A percentile compares a stretch with the other conserved stretches of the same genome.
Evolutionary conservation across 2,888 invertebrate species (phyloP).

Genomic region (Digitonthophagus gazella): DNA sequence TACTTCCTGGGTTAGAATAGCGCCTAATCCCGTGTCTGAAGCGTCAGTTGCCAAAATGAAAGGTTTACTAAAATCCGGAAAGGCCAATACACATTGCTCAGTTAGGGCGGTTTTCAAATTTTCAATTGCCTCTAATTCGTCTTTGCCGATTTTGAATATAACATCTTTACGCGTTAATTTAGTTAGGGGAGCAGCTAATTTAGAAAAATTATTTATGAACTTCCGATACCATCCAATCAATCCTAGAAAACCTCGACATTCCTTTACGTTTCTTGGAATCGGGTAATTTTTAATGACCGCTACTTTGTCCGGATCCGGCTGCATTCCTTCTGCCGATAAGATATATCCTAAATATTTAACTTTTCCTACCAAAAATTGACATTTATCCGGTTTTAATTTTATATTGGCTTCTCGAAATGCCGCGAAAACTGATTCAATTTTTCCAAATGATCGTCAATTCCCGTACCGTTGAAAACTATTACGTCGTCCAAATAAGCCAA

Average conservation of each 20-base stretch:
- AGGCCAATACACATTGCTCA: not conserved
- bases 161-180: constrained; percentile 13
- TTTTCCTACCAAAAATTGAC: constrained; percentile 33
- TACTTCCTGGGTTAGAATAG: not conserved
- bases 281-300: constrained; percentile 22
- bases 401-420: constrained; percentile 1
- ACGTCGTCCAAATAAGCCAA: constrained; percentile 20
- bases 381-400: constrained; percentile 30
- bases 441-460: not conserved
- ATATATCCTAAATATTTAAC: constrained; percentile 40
- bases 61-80: constrained; percentile 11
- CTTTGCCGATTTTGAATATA: not conserved
- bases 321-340: constrained; percentile 35
- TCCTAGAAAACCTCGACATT: constrained; percentile 39
- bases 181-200: constrained; percentile 39
- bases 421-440: not conserved
- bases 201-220: constrained; percentile 43
- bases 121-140: not conserved
- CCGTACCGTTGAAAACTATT: not conserved
- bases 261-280: constrained; percentile 20
- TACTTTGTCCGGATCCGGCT: constrained; percentile 35
- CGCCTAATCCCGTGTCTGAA: constrained; percentile 23
- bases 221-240: constrained; percentile 44
- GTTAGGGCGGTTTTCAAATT: not conserved
- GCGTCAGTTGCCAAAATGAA: constrained; percentile 19